Evolutionary conservation across 2,797 vertebrate genomes (phyloP), one percentile per base, ranked within the genome.

Genomic region (Sebastes flavidus): DNA sequence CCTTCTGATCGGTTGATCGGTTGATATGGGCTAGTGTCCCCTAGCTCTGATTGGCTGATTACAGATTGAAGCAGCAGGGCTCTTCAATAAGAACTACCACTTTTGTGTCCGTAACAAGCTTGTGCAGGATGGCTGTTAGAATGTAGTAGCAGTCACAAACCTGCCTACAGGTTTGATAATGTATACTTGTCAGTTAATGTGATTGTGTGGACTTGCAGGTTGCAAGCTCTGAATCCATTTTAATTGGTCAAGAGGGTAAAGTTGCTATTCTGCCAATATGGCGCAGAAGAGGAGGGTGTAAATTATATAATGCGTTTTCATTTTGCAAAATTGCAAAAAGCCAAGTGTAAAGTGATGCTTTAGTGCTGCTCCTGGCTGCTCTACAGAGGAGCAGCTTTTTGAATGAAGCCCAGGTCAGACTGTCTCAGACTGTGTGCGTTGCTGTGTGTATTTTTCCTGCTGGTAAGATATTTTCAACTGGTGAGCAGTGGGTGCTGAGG

Each of bases 241-340:
- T 73, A 69, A 72, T 84, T 77, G 73, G 74, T 71, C 54, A 68
- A 59, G 25, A 36, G 29, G 55, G 34, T 49, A 30, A 72, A 3
- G 10, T 38, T 9, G 8, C 27, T 63, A 34, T 68, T 63, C 58
- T 49, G 36, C 56, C 62, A 63, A 8, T 25, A 18, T 2, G 3
- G 2, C 22, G 13, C 36, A 25, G 58, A 68, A 13, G 42, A 30
- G 25, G 55, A 36, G 34, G 32, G 46, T 71, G 32, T 78, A 18
- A 61, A 71, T 60, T 63, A 55, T 63, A 13, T 22, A 66, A 52
- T 65, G 30, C 8, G 3, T 77, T 72, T 76, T 81, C 60, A 61
- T 72, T 82, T 82, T 56, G 49, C 58, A 72, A 72, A 55, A 32
- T 55, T 67, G 60, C 32, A 62, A 62, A 71, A 36, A 36, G 55